A percentile compares a stretch with the other conserved stretches of the same genome.
Evolutionary conservation across 2,888 invertebrate genomes (phyloP).

Genomic region (Lissocephala sabroskyi): DNA sequence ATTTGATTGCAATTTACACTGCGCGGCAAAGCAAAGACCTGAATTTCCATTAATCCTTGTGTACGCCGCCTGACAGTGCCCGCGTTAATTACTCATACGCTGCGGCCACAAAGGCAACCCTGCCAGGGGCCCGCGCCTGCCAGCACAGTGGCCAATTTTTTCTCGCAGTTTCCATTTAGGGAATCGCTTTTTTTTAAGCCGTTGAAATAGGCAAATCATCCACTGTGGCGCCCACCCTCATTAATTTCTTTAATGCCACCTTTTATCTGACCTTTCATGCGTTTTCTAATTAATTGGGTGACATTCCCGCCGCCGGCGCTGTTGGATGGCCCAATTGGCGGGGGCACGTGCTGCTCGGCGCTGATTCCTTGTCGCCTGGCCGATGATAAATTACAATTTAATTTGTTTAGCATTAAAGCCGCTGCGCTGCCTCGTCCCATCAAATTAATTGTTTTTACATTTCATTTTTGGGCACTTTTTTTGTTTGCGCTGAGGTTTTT

Average conservation of each 20-base stretch:
- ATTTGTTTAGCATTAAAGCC: constrained; percentile 50
- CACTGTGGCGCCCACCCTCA: too few species aligned
- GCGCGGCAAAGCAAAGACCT: not conserved
- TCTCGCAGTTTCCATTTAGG: too few species aligned
- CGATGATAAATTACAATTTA: constrained; percentile 64
- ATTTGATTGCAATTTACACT: constrained; percentile 6
- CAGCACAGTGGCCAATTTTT: too few species aligned
- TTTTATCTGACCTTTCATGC: constrained; percentile 51
- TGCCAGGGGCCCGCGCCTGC: too few species aligned
- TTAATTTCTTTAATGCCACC: constrained; percentile 36
- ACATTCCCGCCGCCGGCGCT: constrained; percentile 14
- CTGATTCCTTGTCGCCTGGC: constrained; percentile 16
- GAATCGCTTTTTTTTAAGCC: too few species aligned
- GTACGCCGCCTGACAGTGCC: not conserved
- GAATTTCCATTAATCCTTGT: constrained; percentile 14
- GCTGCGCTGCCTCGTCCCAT: constrained; percentile 13
- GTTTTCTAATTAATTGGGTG: constrained; percentile 52
- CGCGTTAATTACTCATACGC: constrained; percentile 30
- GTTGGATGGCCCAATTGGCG: not conserved
- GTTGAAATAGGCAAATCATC: too few species aligned
- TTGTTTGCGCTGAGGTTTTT: not conserved
- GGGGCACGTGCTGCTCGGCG: not conserved
- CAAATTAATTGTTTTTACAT: constrained; percentile 42
- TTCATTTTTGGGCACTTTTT: constrained; percentile 3
- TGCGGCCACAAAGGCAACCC: too few species aligned